These are phyloP conservation scores for Seira musarum DNA, from an alignment of 2,888 invertebrate species.

Conservation along the genomic window DNA sequence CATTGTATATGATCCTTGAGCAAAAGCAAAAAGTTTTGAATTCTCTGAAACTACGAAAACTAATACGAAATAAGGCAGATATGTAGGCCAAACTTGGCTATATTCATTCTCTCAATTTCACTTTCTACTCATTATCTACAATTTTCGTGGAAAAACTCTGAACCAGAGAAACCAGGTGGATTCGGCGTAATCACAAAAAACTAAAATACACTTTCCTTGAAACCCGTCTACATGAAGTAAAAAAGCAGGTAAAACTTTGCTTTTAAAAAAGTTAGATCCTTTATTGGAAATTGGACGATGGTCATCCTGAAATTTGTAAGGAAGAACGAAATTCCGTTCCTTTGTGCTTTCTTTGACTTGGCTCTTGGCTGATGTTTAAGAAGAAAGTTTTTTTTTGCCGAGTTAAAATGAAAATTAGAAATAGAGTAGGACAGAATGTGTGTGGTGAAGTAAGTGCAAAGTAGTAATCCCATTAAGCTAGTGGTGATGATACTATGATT, in stretches of 20 bases:
- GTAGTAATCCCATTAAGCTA: slow-evolving; percentile 33
- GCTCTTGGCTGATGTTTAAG: background rate
- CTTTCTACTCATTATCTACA: slow-evolving; percentile 13
- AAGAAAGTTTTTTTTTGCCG: background rate
- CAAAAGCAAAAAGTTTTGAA: background rate
- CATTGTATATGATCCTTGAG: background rate
- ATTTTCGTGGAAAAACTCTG: too few species aligned
- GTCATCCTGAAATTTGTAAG: background rate
- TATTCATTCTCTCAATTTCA: slow-evolving; percentile 3
- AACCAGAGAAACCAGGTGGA: background rate
- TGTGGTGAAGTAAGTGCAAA: background rate
- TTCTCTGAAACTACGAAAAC: background rate
- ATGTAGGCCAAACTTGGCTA: slow-evolving; percentile 2
- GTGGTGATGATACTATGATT: background rate
- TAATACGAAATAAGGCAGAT: background rate
- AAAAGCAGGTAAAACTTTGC: slow-evolving; percentile 4
- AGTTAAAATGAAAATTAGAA: slow-evolving; percentile 7
- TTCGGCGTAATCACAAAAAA: background rate
- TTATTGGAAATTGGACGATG: slow-evolving; percentile 14
- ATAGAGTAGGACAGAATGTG: background rate
- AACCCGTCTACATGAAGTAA: background rate
- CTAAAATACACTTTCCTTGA: background rate
- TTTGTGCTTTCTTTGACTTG: background rate
- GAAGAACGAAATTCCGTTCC: background rate
- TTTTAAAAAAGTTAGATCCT: slow-evolving; percentile 8